Evolutionary conservation across 1,140 invertebrate species (phyloP).

Genomic region (Nasonia longicornis): DNA sequence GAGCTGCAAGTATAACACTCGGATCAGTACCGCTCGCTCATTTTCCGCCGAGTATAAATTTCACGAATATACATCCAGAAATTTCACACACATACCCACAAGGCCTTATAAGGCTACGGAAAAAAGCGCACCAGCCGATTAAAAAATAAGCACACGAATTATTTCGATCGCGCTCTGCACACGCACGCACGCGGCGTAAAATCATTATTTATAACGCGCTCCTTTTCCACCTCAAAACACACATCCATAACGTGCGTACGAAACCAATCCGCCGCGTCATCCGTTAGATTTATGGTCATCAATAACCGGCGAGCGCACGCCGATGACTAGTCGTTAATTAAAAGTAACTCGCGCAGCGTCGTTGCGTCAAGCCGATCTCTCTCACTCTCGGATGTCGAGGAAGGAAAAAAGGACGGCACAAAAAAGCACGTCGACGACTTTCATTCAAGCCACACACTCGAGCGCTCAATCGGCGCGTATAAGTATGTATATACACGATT

Average conservation of each 20-base stretch:
- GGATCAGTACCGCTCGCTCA: neutral
- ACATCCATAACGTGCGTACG: neutral
- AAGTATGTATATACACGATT: neutral
- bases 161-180: constrained; percentile 1
- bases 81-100: neutral
- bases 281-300: constrained; percentile 34
- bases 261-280: constrained; percentile 36
- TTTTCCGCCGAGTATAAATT: neutral
- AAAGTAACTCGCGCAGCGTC: constrained; percentile 37
- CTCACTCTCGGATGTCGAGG: neutral
- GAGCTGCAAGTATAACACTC: too few species aligned
- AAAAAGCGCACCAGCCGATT: neutral
- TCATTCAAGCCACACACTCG: constrained; percentile 18
- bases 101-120: neutral
- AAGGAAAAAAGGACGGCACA: neutral
- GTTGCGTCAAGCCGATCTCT: constrained; percentile 15
- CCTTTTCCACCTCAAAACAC: constrained; percentile 22
- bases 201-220: constrained; percentile 30
- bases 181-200: neutral
- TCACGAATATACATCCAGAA: neutral
- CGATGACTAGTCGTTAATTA: constrained; percentile 46
- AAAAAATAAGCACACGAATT: constrained; percentile 10
- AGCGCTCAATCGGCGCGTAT: constrained; percentile 8
- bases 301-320: constrained; percentile 19
- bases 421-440: constrained; percentile 4